Conservation (phyloP, 2,113 vertebrate species). For the Phocoena sinus region DNA sequence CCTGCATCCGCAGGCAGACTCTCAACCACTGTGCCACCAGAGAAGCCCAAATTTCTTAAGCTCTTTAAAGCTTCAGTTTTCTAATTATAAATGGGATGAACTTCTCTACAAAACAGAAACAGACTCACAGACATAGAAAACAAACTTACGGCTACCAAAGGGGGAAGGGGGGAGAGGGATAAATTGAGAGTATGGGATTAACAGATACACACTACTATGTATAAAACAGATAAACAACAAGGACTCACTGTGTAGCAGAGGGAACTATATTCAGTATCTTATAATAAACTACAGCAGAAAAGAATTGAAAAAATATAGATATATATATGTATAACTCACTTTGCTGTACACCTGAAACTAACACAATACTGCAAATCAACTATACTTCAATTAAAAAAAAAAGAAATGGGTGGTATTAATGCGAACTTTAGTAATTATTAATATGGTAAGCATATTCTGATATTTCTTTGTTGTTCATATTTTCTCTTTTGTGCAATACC, state of each 20-base stretch:
- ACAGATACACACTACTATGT: neutral
- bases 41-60: neutral
- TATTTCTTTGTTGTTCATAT: neutral
- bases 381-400: neutral
- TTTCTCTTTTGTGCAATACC: neutral
- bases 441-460: neutral
- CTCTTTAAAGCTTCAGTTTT: neutral
- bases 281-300: neutral
- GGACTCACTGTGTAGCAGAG: neutral
- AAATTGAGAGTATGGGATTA: neutral
- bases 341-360: neutral
- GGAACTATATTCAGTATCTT: neutral
- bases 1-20: too few relatives aligned
- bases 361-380: neutral
- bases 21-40: too few relatives aligned
- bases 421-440: neutral
- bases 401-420: neutral
- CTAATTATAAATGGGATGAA: neutral
- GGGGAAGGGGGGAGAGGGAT: neutral
- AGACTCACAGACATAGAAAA: too few relatives aligned
- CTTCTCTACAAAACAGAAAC: neutral
- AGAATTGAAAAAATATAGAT: neutral
- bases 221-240: neutral
- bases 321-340: neutral
- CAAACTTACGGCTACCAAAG: neutral